Evolutionary conservation across 2,797 vertebrate species (phyloP), one percentile per base, ranked within the genome.

Genomic region (Pseudotriccus pelzelni): DNA sequence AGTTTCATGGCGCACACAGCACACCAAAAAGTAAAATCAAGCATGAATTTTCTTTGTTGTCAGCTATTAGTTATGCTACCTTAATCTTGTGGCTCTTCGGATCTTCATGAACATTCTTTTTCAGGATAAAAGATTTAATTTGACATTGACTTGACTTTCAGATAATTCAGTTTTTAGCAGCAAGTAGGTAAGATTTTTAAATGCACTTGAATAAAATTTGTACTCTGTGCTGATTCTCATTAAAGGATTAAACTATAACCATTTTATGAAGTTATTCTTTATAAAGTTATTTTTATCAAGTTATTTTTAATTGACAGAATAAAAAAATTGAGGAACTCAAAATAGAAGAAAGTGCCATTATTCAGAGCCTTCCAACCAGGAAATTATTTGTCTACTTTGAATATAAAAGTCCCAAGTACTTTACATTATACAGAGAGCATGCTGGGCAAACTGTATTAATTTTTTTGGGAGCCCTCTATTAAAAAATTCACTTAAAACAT

Each of bases 361-460:
- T 96, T 96, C 82, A 90, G 84, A 94, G 87, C 73, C 92, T 93
- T 94, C 86, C 82, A 92, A 93, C 76, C 92, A 92, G 83, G 77
- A 96, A 95, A 91, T 90, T 81, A 83, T 94, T 91, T 88, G 52
- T 93, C 91, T 84, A 17, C 52, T 78, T 87, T 69, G 34, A 95
- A 87, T 91, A 59, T 50, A 52, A 87, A 87, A 86, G 28, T 3
- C 0, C 11, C 23, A 88, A 70, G 28, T 30, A 52, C 25, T 92
- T 44, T 56, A 7, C 88, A 69, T 83, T 77, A 30, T 22, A 59
- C 20, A 69, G 66, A 73, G 58, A 79, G n/a, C 55, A 76, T 52
- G 34, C 73, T 52, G 55, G 64, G 22, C 24, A 78, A 86, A 74
- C 44, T 75, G n/a, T 50, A 66, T 75, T 70, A 16, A 2, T 15